Conservation (phyloP, 1,140 invertebrate genomes). For the Lysiphlebus fabarum region DNA sequence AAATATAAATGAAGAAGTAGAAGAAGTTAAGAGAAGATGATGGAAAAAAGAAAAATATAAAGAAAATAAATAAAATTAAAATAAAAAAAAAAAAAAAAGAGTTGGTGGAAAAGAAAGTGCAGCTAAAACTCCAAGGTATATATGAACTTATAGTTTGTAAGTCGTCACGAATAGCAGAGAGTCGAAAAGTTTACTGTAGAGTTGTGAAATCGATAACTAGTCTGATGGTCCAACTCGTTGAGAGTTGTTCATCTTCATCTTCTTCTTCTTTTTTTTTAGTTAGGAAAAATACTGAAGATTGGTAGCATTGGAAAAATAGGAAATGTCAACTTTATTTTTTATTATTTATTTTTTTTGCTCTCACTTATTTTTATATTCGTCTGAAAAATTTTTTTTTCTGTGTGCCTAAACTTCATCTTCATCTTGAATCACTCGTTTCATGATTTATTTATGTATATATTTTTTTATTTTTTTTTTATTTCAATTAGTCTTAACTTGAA, state of each 20-base stretch:
- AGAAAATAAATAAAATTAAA: neutral
- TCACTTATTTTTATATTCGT: neutral
- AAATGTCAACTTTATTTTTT: constrained; percentile 1
- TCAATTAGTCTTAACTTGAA: constrained; percentile 8
- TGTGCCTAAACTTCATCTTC: too few species aligned
- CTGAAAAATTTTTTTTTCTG: neutral
- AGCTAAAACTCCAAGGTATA: neutral
- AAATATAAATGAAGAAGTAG: too few species aligned
- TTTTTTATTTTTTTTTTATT: neutral
- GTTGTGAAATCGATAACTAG: constrained; percentile 13
- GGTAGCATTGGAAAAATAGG: neutral
- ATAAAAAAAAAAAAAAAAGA: neutral
- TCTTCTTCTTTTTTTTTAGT: constrained; percentile 11
- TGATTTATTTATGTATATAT: constrained; percentile 3
- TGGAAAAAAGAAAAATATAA: too few species aligned
- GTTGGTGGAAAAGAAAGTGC: neutral
- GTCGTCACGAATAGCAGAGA: constrained; percentile 11
- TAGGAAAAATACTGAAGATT: neutral
- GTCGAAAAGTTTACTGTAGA: neutral
- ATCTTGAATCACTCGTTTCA: neutral
- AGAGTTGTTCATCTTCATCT: neutral
- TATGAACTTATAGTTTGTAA: constrained; percentile 8
- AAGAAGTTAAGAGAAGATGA: too few species aligned
- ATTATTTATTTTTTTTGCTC: neutral
- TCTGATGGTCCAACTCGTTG: neutral